Conservation (phyloP, 2,888 invertebrate genomes). For the Eupeodes latifasciatus region DNA sequence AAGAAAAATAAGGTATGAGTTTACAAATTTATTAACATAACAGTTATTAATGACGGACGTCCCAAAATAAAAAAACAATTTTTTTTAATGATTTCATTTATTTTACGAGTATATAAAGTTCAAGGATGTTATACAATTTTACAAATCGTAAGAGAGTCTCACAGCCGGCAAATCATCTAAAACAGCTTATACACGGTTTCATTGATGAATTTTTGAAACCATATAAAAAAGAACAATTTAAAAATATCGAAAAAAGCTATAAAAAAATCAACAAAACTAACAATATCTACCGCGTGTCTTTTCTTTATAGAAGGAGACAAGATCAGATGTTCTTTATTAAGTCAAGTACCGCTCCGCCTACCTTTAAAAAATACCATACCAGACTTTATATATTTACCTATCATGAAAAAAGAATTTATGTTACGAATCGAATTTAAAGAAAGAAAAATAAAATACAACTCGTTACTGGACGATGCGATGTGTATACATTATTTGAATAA, state of each 20-base stretch:
- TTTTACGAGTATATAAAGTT: not conserved
- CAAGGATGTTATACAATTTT: not conserved
- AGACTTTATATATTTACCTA: not conserved
- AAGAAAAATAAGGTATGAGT: no score
- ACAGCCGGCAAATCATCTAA: not conserved
- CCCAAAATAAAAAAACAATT: no score
- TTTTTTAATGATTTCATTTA: not conserved
- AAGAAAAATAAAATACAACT: conserved; percentile 32
- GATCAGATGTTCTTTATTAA: conserved; percentile 7
- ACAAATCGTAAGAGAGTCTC: not conserved
- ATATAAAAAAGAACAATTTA: not conserved
- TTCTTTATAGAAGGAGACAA: not conserved
- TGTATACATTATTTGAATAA: conserved; percentile 73
- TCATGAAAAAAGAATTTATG: conserved; percentile 47
- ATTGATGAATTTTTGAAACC: not conserved
- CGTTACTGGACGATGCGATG: conserved; percentile 50
- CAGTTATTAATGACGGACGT: no score
- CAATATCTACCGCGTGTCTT: no score
- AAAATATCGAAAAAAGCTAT: not conserved
- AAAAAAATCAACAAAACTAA: not conserved
- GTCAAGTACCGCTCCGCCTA: not conserved
- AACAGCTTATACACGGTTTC: not conserved
- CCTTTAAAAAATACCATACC: not conserved
- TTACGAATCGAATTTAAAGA: conserved; percentile 55
- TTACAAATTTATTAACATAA: no score